Percentiles rank a stretch among this genome's conserved stretches.
Evolutionary conservation across 2,113 vertebrate genomes (phyloP).

Genomic region (Chloropsis hardwickii): DNA sequence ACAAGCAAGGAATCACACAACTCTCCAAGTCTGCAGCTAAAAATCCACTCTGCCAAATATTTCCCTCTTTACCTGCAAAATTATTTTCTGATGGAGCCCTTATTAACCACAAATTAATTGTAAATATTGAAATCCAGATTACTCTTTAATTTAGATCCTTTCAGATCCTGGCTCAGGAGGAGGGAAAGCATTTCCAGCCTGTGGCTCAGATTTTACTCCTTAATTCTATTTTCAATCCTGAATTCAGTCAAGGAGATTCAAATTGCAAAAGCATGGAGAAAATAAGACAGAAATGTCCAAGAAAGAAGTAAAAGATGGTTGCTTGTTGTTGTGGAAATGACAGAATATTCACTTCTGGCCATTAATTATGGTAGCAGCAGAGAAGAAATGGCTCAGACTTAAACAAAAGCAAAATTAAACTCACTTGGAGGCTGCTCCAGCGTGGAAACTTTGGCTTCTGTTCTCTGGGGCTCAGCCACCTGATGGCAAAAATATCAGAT

Average conservation of each 20-base stretch:
- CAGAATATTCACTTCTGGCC: not conserved
- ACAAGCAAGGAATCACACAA: not conserved
- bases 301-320: not conserved
- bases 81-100: not conserved
- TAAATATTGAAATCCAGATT: not conserved
- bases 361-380: not conserved
- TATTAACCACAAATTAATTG: not conserved
- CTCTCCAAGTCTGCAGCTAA: not conserved
- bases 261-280: not conserved
- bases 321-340: not conserved
- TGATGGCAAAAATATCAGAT: conserved; percentile 5
- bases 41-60: not conserved
- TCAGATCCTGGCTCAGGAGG: not conserved
- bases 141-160: not conserved
- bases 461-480: conserved; percentile 17
- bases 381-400: not conserved
- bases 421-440: conserved; percentile 57
- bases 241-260: not conserved
- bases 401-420: not conserved
- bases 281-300: not conserved
- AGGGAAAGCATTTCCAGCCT: not conserved
- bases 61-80: not conserved
- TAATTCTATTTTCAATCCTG: not conserved
- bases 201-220: not conserved
- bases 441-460: conserved; percentile 47